Percentiles rank a stretch among this genome's conserved stretches.
Evolutionary conservation across 1,140 invertebrate species (phyloP).

Genomic region (Stenopsyche tienmushanensis): DNA sequence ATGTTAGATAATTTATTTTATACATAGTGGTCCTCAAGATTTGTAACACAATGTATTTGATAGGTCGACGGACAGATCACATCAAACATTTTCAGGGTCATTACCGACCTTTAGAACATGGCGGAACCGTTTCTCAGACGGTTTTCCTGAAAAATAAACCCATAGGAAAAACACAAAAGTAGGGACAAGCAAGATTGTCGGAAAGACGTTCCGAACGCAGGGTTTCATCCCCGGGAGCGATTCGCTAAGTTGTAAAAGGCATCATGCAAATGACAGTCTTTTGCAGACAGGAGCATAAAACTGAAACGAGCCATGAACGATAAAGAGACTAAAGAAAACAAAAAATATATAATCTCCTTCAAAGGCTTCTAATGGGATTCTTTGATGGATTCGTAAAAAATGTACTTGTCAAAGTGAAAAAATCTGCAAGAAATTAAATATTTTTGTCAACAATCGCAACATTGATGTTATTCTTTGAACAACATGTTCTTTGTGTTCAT

Average conservation of each 20-base stretch:
- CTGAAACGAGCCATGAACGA: neutral
- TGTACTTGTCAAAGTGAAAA: no score
- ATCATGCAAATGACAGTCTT: constrained; percentile 7
- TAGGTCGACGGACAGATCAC: neutral
- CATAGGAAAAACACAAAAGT: neutral
- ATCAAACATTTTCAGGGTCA: neutral
- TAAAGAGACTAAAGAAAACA: no score
- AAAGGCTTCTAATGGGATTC: no score
- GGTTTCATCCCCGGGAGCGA: neutral
- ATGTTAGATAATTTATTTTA: neutral
- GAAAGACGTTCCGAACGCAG: neutral
- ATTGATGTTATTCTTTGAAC: no score
- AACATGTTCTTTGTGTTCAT: no score
- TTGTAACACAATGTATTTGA: neutral
- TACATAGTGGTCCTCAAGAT: neutral
- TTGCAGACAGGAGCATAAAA: neutral
- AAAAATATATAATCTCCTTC: no score
- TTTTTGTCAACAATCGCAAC: no score
- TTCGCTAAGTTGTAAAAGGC: constrained; percentile 5
- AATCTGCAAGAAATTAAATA: no score
- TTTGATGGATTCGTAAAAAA: no score
- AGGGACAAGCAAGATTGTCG: neutral
- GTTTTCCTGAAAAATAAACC: neutral
- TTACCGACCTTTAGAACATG: neutral
- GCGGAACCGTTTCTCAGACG: neutral